phyloP scores from a whole-genome alignment of 2,888 invertebrate species.

The Lepeophtheirus nordmannii region DNA sequence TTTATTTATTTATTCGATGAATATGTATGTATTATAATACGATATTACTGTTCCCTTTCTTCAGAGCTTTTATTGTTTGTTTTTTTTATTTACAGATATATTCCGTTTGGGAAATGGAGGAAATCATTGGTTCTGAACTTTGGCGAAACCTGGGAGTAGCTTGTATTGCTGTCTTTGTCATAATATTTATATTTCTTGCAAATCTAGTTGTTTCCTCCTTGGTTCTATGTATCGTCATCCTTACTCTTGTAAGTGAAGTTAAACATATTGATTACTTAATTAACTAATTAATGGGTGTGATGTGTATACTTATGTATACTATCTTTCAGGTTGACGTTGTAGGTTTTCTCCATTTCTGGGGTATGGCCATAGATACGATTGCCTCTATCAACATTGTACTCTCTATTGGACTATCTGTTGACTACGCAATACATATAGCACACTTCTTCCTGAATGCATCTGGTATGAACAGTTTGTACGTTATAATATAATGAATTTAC shows the following conservation, averaged over 20 bases:
- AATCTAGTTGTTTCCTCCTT: slow-evolving; percentile 59
- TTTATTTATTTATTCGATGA: too few species aligned
- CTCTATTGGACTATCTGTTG: slow-evolving; percentile 40
- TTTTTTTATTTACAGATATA: slow-evolving; percentile 34
- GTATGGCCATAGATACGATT: slow-evolving; percentile 39
- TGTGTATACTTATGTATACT: slow-evolving; percentile 23
- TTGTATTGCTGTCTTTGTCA: slow-evolving; percentile 59
- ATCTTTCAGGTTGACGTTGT: slow-evolving; percentile 40
- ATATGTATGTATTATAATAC: too few species aligned
- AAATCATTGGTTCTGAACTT: slow-evolving; percentile 55
- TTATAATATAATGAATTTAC: neutral
- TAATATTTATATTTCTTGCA: slow-evolving; percentile 56
- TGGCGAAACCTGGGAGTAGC: slow-evolving; percentile 58
- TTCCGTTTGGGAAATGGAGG: slow-evolving; percentile 28
- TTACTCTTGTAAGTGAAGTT: slow-evolving; percentile 46
- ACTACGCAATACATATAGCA: slow-evolving; percentile 41
- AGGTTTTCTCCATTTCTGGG: slow-evolving; percentile 63
- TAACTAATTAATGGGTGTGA: neutral
- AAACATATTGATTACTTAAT: neutral
- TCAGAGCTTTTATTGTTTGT: too few species aligned
- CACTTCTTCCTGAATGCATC: slow-evolving; percentile 34
- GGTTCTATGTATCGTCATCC: slow-evolving; percentile 46
- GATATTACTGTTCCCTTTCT: too few species aligned
- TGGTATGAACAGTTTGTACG: too few species aligned
- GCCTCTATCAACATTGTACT: slow-evolving; percentile 39